A percentile compares a stretch with the other conserved stretches of the same genome.
These are phyloP conservation scores for Ormyrus nitidulus DNA, from an alignment of 2,888 invertebrate genomes.

Conservation along the genomic window DNA sequence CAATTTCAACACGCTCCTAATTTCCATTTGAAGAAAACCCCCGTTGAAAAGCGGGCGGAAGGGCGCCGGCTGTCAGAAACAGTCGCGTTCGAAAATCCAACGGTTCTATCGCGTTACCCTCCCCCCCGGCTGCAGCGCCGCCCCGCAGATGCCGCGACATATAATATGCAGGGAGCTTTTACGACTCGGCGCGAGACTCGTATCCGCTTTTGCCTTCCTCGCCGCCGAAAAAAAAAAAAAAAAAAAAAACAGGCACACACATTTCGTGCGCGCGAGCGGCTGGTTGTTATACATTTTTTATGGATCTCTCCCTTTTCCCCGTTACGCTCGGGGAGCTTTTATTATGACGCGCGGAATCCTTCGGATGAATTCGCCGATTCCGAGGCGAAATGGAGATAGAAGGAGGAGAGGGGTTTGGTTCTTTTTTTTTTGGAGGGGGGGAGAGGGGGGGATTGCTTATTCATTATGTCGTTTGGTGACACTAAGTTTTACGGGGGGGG, in stretches of 20 bases:
- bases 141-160: slow-evolving; percentile 14
- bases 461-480: no score
- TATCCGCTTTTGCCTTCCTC: slow-evolving; percentile 29
- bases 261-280: slow-evolving; percentile 6
- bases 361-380: slow-evolving; percentile 24
- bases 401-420: no score
- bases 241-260: slow-evolving; percentile 1
- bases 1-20: no score
- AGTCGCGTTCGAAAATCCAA: no score
- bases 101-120: no score
- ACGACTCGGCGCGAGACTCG: slow-evolving; percentile 33
- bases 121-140: no score
- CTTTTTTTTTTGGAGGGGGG: no score
- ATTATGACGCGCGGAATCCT: slow-evolving; percentile 12
- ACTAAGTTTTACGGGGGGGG: no score
- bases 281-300: slow-evolving; percentile 49
- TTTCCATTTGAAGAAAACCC: no score
- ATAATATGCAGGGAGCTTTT: slow-evolving; percentile 42
- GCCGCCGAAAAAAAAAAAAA: slow-evolving; percentile 3
- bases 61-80: no score
- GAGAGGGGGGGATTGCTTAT: no score
- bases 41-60: no score
- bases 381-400: neutral
- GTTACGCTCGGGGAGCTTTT: slow-evolving; percentile 21
- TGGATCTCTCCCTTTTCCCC: slow-evolving; percentile 8